Conservation (phyloP, 2,113 vertebrate genomes). For the Gopherus flavomarginatus region DNA sequence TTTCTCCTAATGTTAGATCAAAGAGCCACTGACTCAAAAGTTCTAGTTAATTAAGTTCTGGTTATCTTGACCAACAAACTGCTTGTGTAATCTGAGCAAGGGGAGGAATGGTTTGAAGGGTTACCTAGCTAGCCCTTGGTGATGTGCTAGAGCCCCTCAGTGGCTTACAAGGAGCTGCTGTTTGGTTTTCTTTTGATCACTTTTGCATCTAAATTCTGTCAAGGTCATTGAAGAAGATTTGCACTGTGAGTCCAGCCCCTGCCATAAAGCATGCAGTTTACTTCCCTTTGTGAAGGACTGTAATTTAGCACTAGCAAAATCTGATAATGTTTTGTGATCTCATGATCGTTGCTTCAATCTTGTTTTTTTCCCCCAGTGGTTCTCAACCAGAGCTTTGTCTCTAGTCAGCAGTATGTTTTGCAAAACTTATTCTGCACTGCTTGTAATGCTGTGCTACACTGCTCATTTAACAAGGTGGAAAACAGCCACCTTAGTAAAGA, state of each 20-base stretch:
- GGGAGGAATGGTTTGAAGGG: not conserved
- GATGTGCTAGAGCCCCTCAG: not conserved
- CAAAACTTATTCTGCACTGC: not conserved
- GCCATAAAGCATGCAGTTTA: no score
- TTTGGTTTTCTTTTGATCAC: slow-evolving; percentile 5
- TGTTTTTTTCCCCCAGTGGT: no score
- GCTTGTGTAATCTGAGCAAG: not conserved
- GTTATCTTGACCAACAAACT: not conserved
- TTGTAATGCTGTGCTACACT: not conserved
- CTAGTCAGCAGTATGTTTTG: not conserved
- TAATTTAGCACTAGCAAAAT: no score
- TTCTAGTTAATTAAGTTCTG: not conserved
- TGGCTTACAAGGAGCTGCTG: not conserved
- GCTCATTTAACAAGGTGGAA: not conserved
- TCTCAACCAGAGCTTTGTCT: no score
- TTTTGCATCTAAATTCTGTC: not conserved
- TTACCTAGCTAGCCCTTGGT: not conserved
- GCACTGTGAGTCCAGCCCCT: not conserved
- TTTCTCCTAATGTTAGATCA: not conserved
- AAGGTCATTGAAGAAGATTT: not conserved
- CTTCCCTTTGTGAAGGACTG: no score
- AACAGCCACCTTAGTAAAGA: not conserved
- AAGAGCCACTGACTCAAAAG: not conserved
- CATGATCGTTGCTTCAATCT: no score
- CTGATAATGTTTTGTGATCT: no score